phyloP scores from a whole-genome alignment of 2,888 invertebrate species.

The Acrobasis repandana region DNA sequence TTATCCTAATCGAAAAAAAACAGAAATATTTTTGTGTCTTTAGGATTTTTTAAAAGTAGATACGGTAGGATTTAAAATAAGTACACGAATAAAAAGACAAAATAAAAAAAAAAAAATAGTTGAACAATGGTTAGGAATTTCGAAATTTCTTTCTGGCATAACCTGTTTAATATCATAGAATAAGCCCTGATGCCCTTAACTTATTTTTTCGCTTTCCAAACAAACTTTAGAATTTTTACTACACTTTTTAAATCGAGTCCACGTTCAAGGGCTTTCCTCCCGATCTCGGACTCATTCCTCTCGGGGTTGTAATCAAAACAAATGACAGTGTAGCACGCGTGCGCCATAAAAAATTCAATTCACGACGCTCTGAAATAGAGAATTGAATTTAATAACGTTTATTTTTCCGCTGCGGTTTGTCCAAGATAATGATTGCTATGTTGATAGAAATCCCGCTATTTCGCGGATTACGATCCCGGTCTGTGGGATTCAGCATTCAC shows the following conservation, averaged over 20 bases:
- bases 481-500: neutral
- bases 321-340: slow-evolving; percentile 69
- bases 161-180: too few relatives aligned
- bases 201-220: too few relatives aligned
- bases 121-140: too few relatives aligned
- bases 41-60: too few relatives aligned
- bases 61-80: too few relatives aligned
- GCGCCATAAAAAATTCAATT: slow-evolving; percentile 75
- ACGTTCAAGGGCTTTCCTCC: neutral
- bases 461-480: neutral
- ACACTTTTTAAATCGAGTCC: neutral
- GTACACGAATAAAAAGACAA: too few relatives aligned
- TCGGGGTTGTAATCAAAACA: slow-evolving; percentile 75
- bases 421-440: neutral
- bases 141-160: too few relatives aligned
- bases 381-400: slow-evolving; percentile 60
- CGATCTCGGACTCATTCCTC: slow-evolving; percentile 37
- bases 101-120: too few relatives aligned
- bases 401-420: slow-evolving; percentile 42
- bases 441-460: neutral
- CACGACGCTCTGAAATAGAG: slow-evolving; percentile 68
- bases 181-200: too few relatives aligned
- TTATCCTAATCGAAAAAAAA: too few relatives aligned
- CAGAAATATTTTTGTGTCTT: too few relatives aligned
- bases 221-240: too few relatives aligned